Conservation (phyloP, 2,797 vertebrate genomes). For the Natrix natrix region DNA sequence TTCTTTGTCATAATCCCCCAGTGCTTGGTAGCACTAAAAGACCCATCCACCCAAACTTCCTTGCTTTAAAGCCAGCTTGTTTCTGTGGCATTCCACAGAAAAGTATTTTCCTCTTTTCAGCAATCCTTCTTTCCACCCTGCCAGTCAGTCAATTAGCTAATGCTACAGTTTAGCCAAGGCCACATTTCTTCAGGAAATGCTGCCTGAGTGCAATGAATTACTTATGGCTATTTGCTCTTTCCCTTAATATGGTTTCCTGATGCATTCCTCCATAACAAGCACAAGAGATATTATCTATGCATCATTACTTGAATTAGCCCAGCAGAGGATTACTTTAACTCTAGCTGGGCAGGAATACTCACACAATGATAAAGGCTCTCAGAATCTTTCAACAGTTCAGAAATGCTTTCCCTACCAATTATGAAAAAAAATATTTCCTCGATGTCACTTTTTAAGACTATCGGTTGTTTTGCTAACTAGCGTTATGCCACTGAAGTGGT, state of each 20-base stretch:
- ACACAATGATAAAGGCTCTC: neutral
- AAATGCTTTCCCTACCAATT: neutral
- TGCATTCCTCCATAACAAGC: conserved; percentile 18
- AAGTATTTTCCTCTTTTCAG: neutral
- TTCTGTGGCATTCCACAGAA: neutral
- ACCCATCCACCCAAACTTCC: neutral
- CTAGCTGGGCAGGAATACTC: conserved; percentile 7
- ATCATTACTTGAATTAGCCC: conserved; percentile 46
- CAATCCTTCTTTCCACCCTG: neutral
- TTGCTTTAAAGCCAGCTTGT: neutral
- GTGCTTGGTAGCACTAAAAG: neutral
- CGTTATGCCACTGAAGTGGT: neutral
- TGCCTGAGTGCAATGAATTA: conserved; percentile 8
- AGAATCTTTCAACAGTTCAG: neutral
- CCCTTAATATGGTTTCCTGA: conserved; percentile 34
- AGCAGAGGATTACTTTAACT: neutral
- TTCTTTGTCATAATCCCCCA: neutral
- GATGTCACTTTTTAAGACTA: neutral
- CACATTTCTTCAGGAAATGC: conserved; percentile 14
- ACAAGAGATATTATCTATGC: conserved; percentile 29
- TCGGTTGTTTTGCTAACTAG: neutral
- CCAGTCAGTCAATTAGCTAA: conserved; percentile 22
- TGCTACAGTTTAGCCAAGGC: neutral
- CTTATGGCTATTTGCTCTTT: conserved; percentile 3
- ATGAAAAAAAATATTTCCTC: neutral